Evolutionary conservation across 2,888 invertebrate genomes (phyloP).

Genomic region (Philopedon plagiatum): DNA sequence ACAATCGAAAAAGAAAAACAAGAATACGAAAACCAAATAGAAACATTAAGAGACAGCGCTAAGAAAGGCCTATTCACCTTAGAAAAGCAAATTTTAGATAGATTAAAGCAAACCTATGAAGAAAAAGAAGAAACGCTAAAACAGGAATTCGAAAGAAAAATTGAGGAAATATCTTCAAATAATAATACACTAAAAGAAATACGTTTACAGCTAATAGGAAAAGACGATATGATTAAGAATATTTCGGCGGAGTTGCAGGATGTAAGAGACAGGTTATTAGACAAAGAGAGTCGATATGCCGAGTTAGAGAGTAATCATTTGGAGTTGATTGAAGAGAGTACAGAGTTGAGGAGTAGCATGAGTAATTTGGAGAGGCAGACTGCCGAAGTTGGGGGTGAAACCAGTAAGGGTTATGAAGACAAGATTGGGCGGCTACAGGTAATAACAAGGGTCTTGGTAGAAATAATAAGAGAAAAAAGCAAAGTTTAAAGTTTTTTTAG

Average conservation of each 20-base stretch:
- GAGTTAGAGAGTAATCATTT: constrained; percentile 63
- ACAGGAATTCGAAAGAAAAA: constrained; percentile 59
- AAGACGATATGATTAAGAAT: constrained; percentile 67
- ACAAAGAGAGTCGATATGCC: constrained; percentile 54
- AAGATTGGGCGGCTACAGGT: constrained; percentile 54
- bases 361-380: constrained; percentile 55
- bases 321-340: constrained; percentile 62
- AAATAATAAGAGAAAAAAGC: not conserved
- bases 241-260: constrained; percentile 56
- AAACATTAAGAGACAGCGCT: constrained; percentile 69
- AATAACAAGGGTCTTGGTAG: too few relatives aligned
- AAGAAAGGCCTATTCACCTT: constrained; percentile 62
- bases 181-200: constrained; percentile 64
- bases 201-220: constrained; percentile 70
- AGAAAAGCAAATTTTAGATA: constrained; percentile 62
- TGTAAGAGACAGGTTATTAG: constrained; percentile 50
- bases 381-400: constrained; percentile 44
- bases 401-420: constrained; percentile 43
- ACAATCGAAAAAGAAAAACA: constrained; percentile 65
- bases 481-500: too few relatives aligned
- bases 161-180: constrained; percentile 57
- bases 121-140: constrained; percentile 57
- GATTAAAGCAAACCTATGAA: constrained; percentile 56
- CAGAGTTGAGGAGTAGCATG: constrained; percentile 52
- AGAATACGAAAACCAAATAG: constrained; percentile 69